Evolutionary conservation across 2,797 vertebrate genomes (phyloP), one percentile per base, ranked within the genome.

Genomic region (Columba guinea): DNA sequence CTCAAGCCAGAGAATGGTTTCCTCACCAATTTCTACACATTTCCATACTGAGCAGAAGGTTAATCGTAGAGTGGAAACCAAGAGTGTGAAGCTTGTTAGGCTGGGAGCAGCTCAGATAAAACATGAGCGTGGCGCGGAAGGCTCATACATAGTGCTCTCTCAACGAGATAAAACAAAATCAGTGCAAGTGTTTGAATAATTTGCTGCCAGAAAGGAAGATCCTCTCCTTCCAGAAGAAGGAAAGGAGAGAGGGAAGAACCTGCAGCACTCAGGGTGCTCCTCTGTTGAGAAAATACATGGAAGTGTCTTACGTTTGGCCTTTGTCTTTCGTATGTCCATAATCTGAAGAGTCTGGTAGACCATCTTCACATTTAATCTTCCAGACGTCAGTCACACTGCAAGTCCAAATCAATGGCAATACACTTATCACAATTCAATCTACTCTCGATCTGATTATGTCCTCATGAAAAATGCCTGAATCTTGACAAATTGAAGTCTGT

Each of bases 341-440:
- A 74, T 30, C 59, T 76, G 68, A 91, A 90, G 34, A 39, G 60
- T 46, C 84, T 91, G 60, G 77, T 26, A 90, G 91, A 78, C 75
- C 64, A 84, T 70, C 78, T 95, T 95, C 93, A 89, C 71, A 52
- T 95, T 95, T 92, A 64, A 86, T 94, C 62, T 93, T 81, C 88
- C 35, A 87, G 89, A 94, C 3, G 0, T n/a, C 89, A 94, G 65
- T 88, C 80, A 80, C 35, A 11, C 80, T 91, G 94, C 77, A 76
- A 95, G 80, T 53, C 73, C 68, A 76, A 92, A 81, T 94, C 84
- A 89, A 91, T 93, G 92, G 90, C 93, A 95, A 96, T 51, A 87
- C 9, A 30, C 79, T 96, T 94, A 94, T 44, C 82, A 74, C 88
- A 93, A 95, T 95, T 96, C 89, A 91, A 92, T 96, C 95, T 70